Conservation (phyloP, 2,113 vertebrate genomes). For the Pyxicephalus adspersus region DNA sequence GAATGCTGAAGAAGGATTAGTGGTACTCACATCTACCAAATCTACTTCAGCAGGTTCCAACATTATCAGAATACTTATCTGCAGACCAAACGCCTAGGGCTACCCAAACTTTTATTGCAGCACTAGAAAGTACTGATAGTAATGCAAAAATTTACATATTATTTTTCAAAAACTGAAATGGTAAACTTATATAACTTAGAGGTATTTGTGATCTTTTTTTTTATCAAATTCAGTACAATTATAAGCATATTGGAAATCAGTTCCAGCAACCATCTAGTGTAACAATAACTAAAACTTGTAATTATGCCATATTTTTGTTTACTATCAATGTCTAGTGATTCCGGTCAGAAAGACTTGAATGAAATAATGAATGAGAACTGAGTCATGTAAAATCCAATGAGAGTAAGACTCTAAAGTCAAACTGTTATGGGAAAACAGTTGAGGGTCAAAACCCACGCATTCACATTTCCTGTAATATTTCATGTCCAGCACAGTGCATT, state of each 20-base stretch:
- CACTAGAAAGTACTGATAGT: no score
- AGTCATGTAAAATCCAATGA: not conserved
- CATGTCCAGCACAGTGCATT: not conserved
- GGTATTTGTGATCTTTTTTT: no score
- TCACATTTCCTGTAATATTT: constrained; percentile 18
- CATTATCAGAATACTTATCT: no score
- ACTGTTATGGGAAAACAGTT: constrained; percentile 36
- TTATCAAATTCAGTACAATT: not conserved
- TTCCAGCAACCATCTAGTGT: not conserved
- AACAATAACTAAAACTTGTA: not conserved
- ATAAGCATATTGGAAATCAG: not conserved
- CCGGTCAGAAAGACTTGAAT: not conserved
- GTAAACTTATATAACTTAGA: no score
- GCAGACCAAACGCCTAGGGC: no score
- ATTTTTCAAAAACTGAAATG: no score
- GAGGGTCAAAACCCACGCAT: constrained; percentile 12
- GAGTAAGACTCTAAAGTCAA: not conserved
- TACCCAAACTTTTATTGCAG: no score
- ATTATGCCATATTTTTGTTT: constrained; percentile 6
- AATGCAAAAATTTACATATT: no score
- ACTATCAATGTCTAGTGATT: constrained; percentile 1
- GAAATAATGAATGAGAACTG: constrained; percentile 28
- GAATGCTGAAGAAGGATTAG: no score
- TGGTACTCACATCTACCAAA: no score
- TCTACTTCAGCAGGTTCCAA: no score